A percentile compares a stretch with the other conserved stretches of the same genome.
Evolutionary conservation across 2,888 invertebrate genomes (phyloP).

Genomic region (Trileptium ribeirensis): DNA sequence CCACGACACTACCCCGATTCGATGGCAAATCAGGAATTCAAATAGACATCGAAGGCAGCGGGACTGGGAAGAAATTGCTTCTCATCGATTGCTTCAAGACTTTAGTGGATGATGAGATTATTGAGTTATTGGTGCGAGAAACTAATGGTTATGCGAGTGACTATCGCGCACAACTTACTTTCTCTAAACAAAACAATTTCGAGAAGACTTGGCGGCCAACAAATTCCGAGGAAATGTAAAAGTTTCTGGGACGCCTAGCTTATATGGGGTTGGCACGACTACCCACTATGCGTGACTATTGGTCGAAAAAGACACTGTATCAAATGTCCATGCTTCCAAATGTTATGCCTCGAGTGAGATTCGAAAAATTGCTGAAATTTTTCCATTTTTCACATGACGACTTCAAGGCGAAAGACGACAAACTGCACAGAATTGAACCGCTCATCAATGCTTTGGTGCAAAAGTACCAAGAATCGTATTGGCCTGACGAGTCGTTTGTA

Average conservation of each 20-base stretch:
- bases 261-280: background rate
- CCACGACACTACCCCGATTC: too few relatives aligned
- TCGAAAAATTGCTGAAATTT: background rate
- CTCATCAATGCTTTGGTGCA: background rate
- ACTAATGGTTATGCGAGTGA: background rate
- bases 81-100: background rate
- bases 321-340: background rate
- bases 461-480: background rate
- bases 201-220: background rate
- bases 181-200: background rate
- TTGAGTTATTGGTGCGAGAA: background rate
- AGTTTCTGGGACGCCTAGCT: background rate
- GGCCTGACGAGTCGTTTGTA: background rate
- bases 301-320: background rate
- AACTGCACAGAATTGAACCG: background rate
- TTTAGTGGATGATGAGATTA: background rate
- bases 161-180: background rate
- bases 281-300: background rate
- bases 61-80: background rate
- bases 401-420: background rate
- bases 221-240: background rate
- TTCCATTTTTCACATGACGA: conserved; percentile 3
- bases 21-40: background rate
- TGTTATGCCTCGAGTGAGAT: background rate
- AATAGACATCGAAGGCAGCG: background rate